Conservation (phyloP, 2,113 vertebrate genomes). For the Tonatia bakeri region DNA sequence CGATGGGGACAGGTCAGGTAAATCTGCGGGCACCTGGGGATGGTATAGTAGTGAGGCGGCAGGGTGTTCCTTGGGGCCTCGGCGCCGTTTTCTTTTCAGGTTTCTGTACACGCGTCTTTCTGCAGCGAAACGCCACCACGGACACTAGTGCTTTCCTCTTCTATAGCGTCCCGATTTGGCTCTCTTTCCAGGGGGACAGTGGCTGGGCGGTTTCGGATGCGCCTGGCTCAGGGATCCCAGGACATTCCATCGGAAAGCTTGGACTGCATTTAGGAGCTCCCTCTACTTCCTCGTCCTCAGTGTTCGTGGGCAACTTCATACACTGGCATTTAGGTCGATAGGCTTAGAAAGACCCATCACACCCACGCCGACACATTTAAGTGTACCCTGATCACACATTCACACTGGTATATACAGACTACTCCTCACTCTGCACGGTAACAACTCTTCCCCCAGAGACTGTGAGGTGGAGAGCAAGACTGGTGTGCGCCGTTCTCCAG, state of each 20-base stretch:
- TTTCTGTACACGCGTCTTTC: neutral
- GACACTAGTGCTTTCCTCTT: neutral
- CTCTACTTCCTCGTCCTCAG: neutral
- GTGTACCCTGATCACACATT: neutral
- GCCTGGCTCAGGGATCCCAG: neutral
- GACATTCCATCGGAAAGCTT: neutral
- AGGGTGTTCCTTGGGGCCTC: neutral
- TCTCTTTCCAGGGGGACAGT: neutral
- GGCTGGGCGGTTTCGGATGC: neutral
- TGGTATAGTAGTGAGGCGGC: neutral
- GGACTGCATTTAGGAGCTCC: neutral
- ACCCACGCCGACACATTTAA: neutral
- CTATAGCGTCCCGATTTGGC: neutral
- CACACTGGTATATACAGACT: neutral
- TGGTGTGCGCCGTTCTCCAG: neutral
- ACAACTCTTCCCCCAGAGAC: constrained; percentile 14
- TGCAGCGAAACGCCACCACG: neutral
- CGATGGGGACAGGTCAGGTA: constrained; percentile 55
- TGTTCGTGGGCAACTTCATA: neutral
- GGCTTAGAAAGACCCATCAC: neutral
- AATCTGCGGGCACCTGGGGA: neutral
- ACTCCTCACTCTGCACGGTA: neutral
- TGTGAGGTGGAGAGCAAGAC: neutral
- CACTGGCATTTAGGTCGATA: neutral
- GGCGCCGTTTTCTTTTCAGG: constrained; percentile 33